These are phyloP conservation scores for Molossus molossus DNA, from an alignment of 2,797 vertebrate species.

Conservation along the genomic window DNA sequence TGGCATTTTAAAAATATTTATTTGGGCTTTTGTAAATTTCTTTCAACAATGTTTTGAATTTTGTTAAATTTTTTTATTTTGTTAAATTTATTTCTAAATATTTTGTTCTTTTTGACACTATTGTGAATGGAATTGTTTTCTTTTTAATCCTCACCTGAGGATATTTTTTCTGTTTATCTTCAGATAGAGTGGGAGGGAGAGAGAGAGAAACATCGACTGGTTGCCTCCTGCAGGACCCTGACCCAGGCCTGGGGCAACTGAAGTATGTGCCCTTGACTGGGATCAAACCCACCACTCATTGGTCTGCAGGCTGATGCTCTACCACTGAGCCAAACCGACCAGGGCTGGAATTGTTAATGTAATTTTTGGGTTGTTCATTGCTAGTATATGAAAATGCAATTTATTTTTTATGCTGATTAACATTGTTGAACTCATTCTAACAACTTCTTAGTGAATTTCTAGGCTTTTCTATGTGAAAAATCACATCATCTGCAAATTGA, in stretches of 20 bases:
- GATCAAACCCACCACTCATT: too few species aligned
- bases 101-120: conserved; percentile 36
- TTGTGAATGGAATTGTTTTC: conserved; percentile 54
- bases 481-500: conserved; percentile 33
- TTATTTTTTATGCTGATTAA: conserved; percentile 48
- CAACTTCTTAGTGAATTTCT: conserved; percentile 49
- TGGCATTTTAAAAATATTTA: conserved; percentile 26
- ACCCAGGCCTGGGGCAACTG: too few species aligned
- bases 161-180: too few species aligned
- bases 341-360: conserved; percentile 55
- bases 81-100: conserved; percentile 53
- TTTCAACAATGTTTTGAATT: conserved; percentile 36
- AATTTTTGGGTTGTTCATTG: conserved; percentile 48
- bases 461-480: conserved; percentile 39
- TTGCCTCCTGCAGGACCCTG: too few species aligned
- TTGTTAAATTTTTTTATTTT: conserved; percentile 55
- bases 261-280: too few species aligned
- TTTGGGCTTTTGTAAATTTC: conserved; percentile 53
- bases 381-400: background rate
- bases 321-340: too few species aligned
- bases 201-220: too few species aligned
- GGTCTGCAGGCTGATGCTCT: too few species aligned
- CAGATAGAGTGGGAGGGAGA: too few species aligned
- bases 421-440: conserved; percentile 46
- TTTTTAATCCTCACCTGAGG: too few species aligned